Conservation (phyloP, 2,888 invertebrate genomes). For the Drosophila tripunctata region DNA sequence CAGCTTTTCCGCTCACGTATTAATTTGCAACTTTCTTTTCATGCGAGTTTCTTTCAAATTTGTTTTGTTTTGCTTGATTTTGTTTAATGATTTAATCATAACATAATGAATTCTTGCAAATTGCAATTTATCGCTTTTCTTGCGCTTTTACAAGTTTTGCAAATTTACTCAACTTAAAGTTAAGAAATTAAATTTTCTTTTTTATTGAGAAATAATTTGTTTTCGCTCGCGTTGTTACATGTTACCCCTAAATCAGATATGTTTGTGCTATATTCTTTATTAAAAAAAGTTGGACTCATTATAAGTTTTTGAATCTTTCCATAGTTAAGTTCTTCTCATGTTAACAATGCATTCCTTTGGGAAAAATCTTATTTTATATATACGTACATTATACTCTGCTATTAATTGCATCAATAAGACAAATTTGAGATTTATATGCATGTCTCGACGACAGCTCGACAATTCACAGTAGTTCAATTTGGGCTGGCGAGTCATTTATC, state of each 20-base stretch:
- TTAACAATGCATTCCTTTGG: too few relatives aligned
- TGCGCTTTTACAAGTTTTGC: neutral
- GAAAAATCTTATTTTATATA: too few relatives aligned
- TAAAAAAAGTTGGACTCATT: too few relatives aligned
- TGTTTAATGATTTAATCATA: conserved; percentile 16
- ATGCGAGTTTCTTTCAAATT: neutral
- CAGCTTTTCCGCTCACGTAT: neutral
- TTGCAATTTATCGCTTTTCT: neutral
- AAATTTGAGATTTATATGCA: neutral
- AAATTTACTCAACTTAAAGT: neutral
- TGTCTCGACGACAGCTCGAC: neutral
- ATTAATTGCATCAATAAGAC: neutral
- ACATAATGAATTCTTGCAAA: neutral
- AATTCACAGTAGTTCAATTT: neutral
- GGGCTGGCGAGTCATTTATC: conserved; percentile 1
- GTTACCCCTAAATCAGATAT: too few relatives aligned
- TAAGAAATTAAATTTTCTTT: neutral
- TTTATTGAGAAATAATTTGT: neutral
- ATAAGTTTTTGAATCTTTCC: too few relatives aligned
- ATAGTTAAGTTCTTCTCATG: too few relatives aligned
- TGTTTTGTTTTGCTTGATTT: neutral
- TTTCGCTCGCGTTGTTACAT: neutral
- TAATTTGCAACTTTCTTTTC: conserved; percentile 6
- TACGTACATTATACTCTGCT: neutral
- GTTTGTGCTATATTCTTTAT: too few relatives aligned